Percentiles rank a stretch among this genome's conserved stretches.
phyloP scores from a whole-genome alignment of 2,888 invertebrate species.

The Teinopalpus imperialis region DNA sequence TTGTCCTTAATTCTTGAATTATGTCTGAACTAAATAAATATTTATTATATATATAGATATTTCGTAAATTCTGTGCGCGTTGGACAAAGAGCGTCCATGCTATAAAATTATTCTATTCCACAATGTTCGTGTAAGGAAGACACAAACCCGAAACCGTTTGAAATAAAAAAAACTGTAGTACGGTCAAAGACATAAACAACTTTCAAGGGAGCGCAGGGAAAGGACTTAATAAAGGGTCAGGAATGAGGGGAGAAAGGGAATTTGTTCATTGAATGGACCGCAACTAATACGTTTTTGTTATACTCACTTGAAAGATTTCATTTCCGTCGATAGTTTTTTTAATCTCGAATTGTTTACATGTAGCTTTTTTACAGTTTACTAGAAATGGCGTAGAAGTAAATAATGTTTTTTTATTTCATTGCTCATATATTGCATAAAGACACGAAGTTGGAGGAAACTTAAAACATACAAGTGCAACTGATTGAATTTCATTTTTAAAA shows the following conservation, averaged over 20 bases:
- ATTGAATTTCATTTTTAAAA: too few relatives aligned
- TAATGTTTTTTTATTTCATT: too few relatives aligned
- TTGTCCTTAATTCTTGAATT: too few relatives aligned
- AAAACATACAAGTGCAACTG: too few relatives aligned
- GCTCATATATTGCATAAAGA: too few relatives aligned
- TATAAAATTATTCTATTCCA: conserved; percentile 16
- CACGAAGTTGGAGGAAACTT: too few relatives aligned
- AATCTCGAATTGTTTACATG: conserved; percentile 1
- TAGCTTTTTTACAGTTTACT: too few relatives aligned
- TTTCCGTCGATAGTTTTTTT: not conserved
- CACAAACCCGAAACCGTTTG: conserved; percentile 16
- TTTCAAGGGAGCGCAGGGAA: conserved; percentile 22
- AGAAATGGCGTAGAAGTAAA: too few relatives aligned
- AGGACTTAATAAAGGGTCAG: conserved; percentile 33
- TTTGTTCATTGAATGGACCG: conserved; percentile 12
- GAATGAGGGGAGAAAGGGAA: conserved; percentile 35
- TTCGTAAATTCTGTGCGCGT: too few relatives aligned
- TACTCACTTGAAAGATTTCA: conserved; percentile 2
- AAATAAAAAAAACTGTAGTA: conserved; percentile 23
- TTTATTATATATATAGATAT: too few relatives aligned
- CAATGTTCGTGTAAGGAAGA: conserved; percentile 11
- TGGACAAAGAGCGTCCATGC: too few relatives aligned
- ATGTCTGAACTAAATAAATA: too few relatives aligned
- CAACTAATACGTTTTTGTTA: conserved; percentile 15
- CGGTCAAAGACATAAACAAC: conserved; percentile 28